Evolutionary conservation across 2,797 vertebrate species (phyloP).

Genomic region (Trematomus bernacchii): DNA sequence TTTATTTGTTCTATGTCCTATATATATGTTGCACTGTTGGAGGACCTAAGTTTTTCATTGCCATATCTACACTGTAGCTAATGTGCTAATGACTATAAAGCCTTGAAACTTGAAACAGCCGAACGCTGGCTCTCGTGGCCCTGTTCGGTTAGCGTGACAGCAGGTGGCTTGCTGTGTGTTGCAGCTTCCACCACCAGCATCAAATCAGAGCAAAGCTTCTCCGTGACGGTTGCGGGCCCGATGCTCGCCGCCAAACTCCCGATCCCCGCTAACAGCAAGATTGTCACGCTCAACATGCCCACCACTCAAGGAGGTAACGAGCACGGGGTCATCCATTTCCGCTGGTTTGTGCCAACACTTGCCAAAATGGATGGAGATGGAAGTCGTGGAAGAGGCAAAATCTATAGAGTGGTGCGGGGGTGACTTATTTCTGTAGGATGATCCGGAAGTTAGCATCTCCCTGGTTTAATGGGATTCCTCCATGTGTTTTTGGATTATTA

Average conservation of each 20-base stretch:
- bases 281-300: constrained; percentile 95
- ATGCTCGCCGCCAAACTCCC: constrained; percentile 93
- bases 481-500: no score
- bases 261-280: constrained; percentile 97
- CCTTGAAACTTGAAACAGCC: constrained; percentile 37
- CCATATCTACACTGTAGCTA: no score
- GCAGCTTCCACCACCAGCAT: constrained; percentile 88
- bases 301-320: constrained; percentile 94
- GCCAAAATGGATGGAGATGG: constrained; percentile 49
- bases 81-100: no score
- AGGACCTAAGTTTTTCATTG: no score
- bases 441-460: no score
- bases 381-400: constrained; percentile 15
- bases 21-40: no score
- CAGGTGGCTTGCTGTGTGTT: constrained; percentile 84
- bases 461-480: no score
- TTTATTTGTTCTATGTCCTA: no score
- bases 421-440: no score
- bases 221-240: constrained; percentile 93
- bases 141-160: constrained; percentile 62
- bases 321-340: constrained; percentile 68
- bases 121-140: constrained; percentile 53
- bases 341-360: constrained; percentile 18
- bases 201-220: constrained; percentile 92
- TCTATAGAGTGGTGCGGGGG: background rate